These are phyloP conservation scores for Athetis lepigone DNA, from an alignment of 2,888 invertebrate species.

Conservation along the genomic window DNA sequence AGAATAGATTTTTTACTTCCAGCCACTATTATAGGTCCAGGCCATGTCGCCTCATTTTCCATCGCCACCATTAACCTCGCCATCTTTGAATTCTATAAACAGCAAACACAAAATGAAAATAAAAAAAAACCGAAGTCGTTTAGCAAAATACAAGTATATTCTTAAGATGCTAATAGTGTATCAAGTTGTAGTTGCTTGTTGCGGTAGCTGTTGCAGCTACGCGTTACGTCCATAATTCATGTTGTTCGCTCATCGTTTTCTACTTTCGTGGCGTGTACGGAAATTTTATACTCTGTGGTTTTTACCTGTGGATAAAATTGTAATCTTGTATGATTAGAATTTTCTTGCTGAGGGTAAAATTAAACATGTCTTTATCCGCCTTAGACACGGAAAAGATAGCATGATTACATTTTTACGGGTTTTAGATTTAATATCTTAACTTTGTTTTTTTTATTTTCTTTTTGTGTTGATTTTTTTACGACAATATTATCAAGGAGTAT, in stretches of 20 bases:
- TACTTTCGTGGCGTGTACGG: slow-evolving; percentile 36
- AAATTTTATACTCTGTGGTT: slow-evolving; percentile 27
- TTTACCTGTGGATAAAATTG: slow-evolving; percentile 14
- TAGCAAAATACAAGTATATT: slow-evolving; percentile 20
- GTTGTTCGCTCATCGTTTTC: slow-evolving; percentile 49
- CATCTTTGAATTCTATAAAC: too few relatives aligned
- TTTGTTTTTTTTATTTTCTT: neutral
- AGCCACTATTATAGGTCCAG: too few relatives aligned
- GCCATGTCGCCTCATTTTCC: too few relatives aligned
- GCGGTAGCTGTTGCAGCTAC: slow-evolving; percentile 40
- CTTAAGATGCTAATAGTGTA: slow-evolving; percentile 47
- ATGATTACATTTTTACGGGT: neutral
- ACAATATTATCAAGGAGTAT: too few relatives aligned
- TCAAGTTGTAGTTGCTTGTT: slow-evolving; percentile 49
- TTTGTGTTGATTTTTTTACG: neutral
- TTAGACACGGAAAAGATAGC: neutral
- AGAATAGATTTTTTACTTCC: too few relatives aligned
- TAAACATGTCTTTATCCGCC: neutral
- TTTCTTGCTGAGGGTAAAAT: neutral
- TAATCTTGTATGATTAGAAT: slow-evolving; percentile 19
- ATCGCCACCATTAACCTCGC: too few relatives aligned
- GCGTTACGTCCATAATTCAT: slow-evolving; percentile 56
- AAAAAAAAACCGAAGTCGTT: slow-evolving; percentile 11
- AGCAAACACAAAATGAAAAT: neutral
- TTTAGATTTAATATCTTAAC: neutral